phyloP scores from a whole-genome alignment of 2,797 vertebrate species.

The Poeciliopsis turneri region DNA sequence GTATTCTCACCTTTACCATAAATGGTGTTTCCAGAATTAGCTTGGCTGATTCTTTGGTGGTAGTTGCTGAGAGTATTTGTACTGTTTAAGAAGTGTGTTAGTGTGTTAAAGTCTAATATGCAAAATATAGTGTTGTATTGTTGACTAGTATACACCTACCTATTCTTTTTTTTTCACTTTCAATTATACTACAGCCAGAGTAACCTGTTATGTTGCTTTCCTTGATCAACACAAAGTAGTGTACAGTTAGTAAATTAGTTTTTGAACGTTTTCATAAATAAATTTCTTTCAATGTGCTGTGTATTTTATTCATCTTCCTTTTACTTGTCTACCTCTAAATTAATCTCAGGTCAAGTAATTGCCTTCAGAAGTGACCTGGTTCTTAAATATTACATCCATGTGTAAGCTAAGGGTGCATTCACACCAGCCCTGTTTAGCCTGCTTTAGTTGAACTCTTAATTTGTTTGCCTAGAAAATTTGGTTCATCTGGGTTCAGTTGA shows the following conservation, averaged over 20 bases:
- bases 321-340: not conserved
- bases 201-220: not conserved
- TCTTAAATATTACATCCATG: not conserved
- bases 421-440: too few species aligned
- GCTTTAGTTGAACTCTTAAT: too few species aligned
- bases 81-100: conserved; percentile 21
- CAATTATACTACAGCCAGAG: not conserved
- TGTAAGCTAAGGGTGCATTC: too few species aligned
- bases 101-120: not conserved
- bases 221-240: not conserved
- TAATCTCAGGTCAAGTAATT: not conserved
- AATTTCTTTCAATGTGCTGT: not conserved
- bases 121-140: not conserved
- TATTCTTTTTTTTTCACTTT: not conserved
- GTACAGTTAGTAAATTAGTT: not conserved
- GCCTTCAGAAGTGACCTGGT: not conserved
- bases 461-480: too few species aligned
- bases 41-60: conserved; percentile 53
- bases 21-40: conserved; percentile 58
- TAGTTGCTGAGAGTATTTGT: conserved; percentile 48
- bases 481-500: too few species aligned
- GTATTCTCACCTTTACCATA: conserved; percentile 12
- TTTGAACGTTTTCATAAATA: not conserved
- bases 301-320: not conserved
- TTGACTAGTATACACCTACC: not conserved